These are phyloP conservation scores for Muschampia plurimacula DNA, from an alignment of 2,888 invertebrate species.

Conservation along the genomic window DNA sequence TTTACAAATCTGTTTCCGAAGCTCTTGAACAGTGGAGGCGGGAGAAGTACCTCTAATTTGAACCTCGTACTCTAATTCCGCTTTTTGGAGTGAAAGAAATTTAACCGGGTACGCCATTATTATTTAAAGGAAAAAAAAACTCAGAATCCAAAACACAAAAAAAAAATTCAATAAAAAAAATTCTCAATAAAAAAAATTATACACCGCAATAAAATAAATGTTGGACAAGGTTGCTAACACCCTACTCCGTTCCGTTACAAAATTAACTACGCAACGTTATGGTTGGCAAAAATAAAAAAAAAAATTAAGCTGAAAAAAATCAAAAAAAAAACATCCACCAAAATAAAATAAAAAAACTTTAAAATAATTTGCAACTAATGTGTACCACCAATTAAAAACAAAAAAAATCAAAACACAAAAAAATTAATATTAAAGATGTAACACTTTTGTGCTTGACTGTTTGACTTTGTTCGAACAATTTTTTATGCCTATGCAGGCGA, in stretches of 20 bases:
- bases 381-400: neutral
- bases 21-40: neutral
- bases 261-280: neutral
- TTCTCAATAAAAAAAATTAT: neutral
- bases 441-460: neutral
- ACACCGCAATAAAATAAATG: neutral
- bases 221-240: neutral
- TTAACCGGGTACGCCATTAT: slow-evolving; percentile 1
- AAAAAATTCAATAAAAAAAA: neutral
- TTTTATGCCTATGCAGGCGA: neutral
- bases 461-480: neutral
- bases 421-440: no score
- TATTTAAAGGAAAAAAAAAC: slow-evolving; percentile 5
- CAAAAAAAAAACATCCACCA: neutral
- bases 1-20: neutral
- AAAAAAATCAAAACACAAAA: neutral
- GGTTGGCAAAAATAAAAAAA: neutral
- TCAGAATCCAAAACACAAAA: neutral
- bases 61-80: neutral
- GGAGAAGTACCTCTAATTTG: slow-evolving; percentile 1
- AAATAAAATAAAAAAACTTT: neutral
- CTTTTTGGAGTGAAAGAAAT: neutral
- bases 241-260: neutral
- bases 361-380: neutral
- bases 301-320: neutral